Percentiles rank a stretch among this genome's conserved stretches.
Evolutionary conservation across 2,113 vertebrate genomes (phyloP).

Genomic region (Rana temporaria): DNA sequence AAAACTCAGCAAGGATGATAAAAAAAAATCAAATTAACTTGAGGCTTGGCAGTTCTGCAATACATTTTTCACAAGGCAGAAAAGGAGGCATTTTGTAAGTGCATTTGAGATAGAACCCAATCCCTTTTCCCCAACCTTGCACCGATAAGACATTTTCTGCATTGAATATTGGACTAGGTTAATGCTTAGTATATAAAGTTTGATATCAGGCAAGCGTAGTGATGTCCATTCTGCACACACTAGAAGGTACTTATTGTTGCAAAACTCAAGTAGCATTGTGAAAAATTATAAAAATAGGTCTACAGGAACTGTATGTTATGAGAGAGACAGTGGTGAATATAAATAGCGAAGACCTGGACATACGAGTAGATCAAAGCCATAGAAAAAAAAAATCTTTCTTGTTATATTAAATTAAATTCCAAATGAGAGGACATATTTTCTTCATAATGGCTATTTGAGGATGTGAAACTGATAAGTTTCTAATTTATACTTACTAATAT

Average conservation of each 20-base stretch:
- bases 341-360: neutral
- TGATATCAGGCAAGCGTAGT: constrained; percentile 22
- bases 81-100: constrained; percentile 36
- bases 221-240: constrained; percentile 32
- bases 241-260: constrained; percentile 7
- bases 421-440: no score
- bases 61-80: constrained; percentile 44
- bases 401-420: no score
- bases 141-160: constrained; percentile 48
- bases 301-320: constrained; percentile 4
- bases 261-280: constrained; percentile 3
- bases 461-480: no score
- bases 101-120: constrained; percentile 47
- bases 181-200: constrained; percentile 33
- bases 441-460: no score
- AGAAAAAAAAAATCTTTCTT: neutral
- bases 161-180: constrained; percentile 36
- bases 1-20: constrained; percentile 48
- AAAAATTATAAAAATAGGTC: neutral
- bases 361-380: neutral
- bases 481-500: no score
- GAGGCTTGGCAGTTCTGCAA: constrained; percentile 31
- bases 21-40: constrained; percentile 57
- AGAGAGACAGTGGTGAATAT: neutral
- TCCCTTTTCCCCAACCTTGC: constrained; percentile 21